Evolutionary conservation across 2,113 vertebrate genomes (phyloP), one percentile per base, ranked within the genome.

Genomic region (Stegastes partitus): DNA sequence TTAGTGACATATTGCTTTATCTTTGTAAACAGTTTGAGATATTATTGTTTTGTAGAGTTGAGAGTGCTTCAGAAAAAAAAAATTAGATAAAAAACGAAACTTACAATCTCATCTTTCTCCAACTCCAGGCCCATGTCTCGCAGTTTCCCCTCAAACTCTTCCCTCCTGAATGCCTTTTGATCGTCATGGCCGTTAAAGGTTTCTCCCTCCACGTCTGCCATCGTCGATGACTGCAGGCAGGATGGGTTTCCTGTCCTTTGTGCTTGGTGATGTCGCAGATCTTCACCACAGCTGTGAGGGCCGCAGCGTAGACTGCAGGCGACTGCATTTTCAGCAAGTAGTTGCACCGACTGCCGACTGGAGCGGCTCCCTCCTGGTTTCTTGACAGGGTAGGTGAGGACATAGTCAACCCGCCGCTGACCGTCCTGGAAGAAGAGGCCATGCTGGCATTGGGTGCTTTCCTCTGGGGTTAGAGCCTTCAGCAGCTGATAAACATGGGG

Each of bases 371-470:
- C 66, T 0, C 94, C 85, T 0, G 94, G 88, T 87, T 97, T 96
- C 93, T 99, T 99, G 87, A 97, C 94, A 3, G 95, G 95, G 89
- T 98, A 99, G 14, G 97, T 97, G 58, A 99, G 92, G 79, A 99
- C 92, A 15, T 97, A 99, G 87, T 99, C 98, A 47, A 99, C 97
- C 11, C 95, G 97, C n/a, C 96, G 95, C 89, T 95, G 94, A 49
- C 97, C 98, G 0, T 99, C 98, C 63, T 95, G 83, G 91, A 99
- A 97, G 93, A 96, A 99, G n/a, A 98, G 94, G 50, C 98, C 98
- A 0, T 94, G 95, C 44, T 95, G 96, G 90, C 95, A 96, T 64
- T 85, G 87, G 2, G 93, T 93, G 31, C 95, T 96, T 0, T 96
- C 96, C 88, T 98, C 94, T 56, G 96, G 96, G 0, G 93, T 95